Conservation (phyloP, 1,140 invertebrate genomes). For the Geopemphigus sp. region DNA sequence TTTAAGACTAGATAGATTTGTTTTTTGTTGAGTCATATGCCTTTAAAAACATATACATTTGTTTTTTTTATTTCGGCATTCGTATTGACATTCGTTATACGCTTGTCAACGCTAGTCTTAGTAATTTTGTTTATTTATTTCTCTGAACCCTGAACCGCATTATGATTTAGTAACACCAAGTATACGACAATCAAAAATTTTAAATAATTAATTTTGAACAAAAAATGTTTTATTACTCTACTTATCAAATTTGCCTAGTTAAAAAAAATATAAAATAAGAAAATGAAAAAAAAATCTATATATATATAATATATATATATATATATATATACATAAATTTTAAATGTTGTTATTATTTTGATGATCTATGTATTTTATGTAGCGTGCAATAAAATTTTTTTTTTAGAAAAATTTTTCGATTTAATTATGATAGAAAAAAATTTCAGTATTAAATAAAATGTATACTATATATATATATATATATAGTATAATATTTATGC, state of each 20-base stretch:
- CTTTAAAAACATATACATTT: slow-evolving; percentile 33
- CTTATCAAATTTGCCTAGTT: slow-evolving; percentile 34
- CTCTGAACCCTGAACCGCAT: background rate
- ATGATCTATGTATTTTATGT: slow-evolving; percentile 40
- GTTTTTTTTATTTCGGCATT: slow-evolving; percentile 31
- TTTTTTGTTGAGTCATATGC: slow-evolving; percentile 44
- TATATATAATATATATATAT: background rate
- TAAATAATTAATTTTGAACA: slow-evolving; percentile 41
- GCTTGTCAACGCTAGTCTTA: slow-evolving; percentile 40
- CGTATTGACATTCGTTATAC: slow-evolving; percentile 31
- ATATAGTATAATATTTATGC: slow-evolving; percentile 26
- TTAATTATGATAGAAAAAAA: slow-evolving; percentile 29
- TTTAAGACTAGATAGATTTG: slow-evolving; percentile 41
- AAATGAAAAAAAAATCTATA: slow-evolving; percentile 19
- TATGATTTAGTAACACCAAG: slow-evolving; percentile 36
- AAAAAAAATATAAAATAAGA: slow-evolving; percentile 9
- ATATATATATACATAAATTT: slow-evolving; percentile 7
- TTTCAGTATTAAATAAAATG: slow-evolving; percentile 43
- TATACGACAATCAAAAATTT: slow-evolving; percentile 29
- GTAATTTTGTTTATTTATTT: slow-evolving; percentile 45
- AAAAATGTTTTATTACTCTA: slow-evolving; percentile 45
- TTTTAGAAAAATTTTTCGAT: slow-evolving; percentile 38
- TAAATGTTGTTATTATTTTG: slow-evolving; percentile 37
- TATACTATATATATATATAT: slow-evolving; percentile 4
- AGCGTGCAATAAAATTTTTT: slow-evolving; percentile 48